Percentiles rank a stretch among this genome's conserved stretches.
These are phyloP conservation scores for Steinernema scapterisci DNA, from an alignment of 2,888 invertebrate genomes.

Conservation along the genomic window DNA sequence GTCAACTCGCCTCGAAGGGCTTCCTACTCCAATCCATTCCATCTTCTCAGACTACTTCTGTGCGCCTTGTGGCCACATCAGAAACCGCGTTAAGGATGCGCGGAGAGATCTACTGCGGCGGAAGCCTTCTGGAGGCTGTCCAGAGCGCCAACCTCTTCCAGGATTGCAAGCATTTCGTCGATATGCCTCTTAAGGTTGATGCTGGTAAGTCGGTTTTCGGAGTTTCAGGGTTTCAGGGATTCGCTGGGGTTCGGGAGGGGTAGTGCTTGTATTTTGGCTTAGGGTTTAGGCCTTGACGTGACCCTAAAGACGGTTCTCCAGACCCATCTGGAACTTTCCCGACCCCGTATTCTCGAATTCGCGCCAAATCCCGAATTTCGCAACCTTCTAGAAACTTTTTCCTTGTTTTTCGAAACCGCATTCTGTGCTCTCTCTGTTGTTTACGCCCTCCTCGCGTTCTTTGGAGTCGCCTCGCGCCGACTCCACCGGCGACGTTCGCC, in stretches of 20 bases:
- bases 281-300: no score
- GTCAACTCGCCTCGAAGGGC: conserved; percentile 6
- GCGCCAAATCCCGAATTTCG: background rate
- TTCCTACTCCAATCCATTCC: background rate
- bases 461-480: background rate
- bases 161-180: conserved; percentile 86
- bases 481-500: background rate
- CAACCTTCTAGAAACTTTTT: no score
- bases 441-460: conserved; percentile 18
- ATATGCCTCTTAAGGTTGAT: conserved; percentile 75
- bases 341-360: background rate
- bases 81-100: conserved; percentile 35
- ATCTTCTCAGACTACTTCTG: no score
- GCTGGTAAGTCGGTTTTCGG: conserved; percentile 68
- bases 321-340: no score
- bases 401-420: background rate
- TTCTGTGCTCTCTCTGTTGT: conserved; percentile 20
- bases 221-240: background rate
- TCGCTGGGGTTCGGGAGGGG: no score
- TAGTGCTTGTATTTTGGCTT: no score
- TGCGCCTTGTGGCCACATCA: background rate
- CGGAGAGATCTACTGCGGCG: conserved; percentile 78
- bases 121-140: conserved; percentile 79
- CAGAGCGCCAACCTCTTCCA: conserved; percentile 80
- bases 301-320: no score